phyloP scores from a whole-genome alignment of 1,140 invertebrate species.

The Drosophila oshimai region DNA sequence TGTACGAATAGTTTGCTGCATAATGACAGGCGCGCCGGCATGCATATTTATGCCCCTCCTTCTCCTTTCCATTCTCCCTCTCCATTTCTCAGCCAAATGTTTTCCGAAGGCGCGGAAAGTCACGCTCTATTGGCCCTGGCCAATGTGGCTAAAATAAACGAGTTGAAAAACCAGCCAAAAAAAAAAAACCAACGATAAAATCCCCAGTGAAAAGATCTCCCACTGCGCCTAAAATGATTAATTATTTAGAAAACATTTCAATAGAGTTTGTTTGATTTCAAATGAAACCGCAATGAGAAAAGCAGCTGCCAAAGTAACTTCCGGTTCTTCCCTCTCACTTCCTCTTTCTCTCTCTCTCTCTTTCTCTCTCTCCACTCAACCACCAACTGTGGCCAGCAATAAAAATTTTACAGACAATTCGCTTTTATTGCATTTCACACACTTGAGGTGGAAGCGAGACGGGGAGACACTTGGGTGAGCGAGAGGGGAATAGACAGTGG shows the following conservation, averaged over 20 bases:
- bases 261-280: slow-evolving; percentile 40
- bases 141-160: slow-evolving; percentile 36
- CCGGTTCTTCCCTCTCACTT: neutral
- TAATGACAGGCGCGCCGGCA: slow-evolving; percentile 66
- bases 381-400: slow-evolving; percentile 32
- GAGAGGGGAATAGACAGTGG: neutral
- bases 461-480: neutral
- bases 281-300: slow-evolving; percentile 47
- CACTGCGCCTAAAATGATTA: slow-evolving; percentile 11
- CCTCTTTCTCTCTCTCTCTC: neutral
- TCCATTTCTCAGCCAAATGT: neutral
- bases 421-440: slow-evolving; percentile 50
- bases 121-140: slow-evolving; percentile 54
- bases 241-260: slow-evolving; percentile 48
- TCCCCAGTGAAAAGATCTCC: neutral
- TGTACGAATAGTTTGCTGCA: slow-evolving; percentile 74
- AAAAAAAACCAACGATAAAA: neutral
- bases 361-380: neutral
- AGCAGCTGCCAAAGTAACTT: slow-evolving; percentile 31
- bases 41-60: slow-evolving; percentile 60
- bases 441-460: neutral
- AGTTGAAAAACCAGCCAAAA: neutral
- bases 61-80: neutral
- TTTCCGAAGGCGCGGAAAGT: slow-evolving; percentile 41
- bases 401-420: slow-evolving; percentile 67